Evolutionary conservation across 1,140 invertebrate species (phyloP).

Genomic region (Venturia canescens): DNA sequence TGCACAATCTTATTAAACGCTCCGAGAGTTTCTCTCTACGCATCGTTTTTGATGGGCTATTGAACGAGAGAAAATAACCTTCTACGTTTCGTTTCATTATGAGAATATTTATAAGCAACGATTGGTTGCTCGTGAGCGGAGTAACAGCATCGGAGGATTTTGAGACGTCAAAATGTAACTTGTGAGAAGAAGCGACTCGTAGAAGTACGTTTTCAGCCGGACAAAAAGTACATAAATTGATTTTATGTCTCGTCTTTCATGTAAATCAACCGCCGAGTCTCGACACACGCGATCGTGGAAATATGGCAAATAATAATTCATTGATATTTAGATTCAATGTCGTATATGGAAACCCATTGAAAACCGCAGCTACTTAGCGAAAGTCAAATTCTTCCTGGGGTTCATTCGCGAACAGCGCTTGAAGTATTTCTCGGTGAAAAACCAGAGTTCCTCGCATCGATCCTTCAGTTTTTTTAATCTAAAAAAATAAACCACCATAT

Average conservation of each 20-base stretch:
- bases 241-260: neutral
- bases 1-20: constrained; percentile 3
- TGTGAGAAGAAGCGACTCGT: neutral
- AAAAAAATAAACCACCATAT: too few species aligned
- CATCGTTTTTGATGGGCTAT: constrained; percentile 11
- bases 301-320: too few species aligned
- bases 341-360: too few species aligned
- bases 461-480: too few species aligned
- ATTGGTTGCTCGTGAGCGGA: neutral
- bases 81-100: neutral
- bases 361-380: too few species aligned
- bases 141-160: neutral
- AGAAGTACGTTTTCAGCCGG: neutral
- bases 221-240: neutral
- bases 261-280: too few species aligned
- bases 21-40: neutral
- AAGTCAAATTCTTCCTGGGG: too few species aligned
- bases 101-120: neutral
- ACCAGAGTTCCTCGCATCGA: too few species aligned
- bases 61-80: neutral
- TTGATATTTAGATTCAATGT: too few species aligned
- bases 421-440: too few species aligned
- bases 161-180: neutral
- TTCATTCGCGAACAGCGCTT: too few species aligned
- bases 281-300: too few species aligned